Percentiles rank a stretch among this genome's conserved stretches.
phyloP scores from a whole-genome alignment of 2,888 invertebrate genomes.

The Brachyopa scutellaris region DNA sequence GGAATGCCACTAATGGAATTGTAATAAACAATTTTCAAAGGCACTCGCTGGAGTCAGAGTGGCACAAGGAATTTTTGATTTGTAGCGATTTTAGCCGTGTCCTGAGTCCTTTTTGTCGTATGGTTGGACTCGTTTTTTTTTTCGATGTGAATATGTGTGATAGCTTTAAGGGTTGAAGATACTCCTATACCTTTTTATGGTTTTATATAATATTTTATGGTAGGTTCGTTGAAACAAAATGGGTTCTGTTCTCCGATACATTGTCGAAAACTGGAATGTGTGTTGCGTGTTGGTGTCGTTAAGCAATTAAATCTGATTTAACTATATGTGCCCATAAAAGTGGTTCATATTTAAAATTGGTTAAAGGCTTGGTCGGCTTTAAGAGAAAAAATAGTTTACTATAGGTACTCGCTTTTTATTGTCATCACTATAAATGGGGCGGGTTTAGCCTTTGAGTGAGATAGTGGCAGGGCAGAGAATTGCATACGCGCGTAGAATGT shows the following conservation, averaged over 20 bases:
- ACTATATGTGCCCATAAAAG: conserved; percentile 7
- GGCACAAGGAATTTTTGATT: not conserved
- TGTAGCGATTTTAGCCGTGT: not conserved
- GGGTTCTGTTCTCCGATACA: conserved; percentile 8
- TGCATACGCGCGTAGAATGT: too few species aligned
- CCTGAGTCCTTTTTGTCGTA: not conserved
- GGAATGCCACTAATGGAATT: conserved; percentile 56
- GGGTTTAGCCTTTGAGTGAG: too few species aligned
- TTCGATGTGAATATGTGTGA: conserved; percentile 22
- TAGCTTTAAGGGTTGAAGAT: conserved; percentile 18
- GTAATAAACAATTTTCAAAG: conserved; percentile 55
- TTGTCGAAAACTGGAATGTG: conserved; percentile 17
- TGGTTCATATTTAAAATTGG: not conserved
- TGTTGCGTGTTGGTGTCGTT: conserved; percentile 32
- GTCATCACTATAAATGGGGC: too few species aligned
- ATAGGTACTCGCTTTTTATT: too few species aligned
- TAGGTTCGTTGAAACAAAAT: not conserved
- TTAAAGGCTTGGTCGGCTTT: conserved; percentile 10
- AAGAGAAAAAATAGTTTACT: too few species aligned
- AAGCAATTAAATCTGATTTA: conserved; percentile 47
- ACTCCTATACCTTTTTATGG: conserved; percentile 18
- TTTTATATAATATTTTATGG: not conserved
- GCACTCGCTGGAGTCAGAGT: not conserved
- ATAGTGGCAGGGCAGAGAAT: too few species aligned
- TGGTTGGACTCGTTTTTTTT: conserved; percentile 12